phyloP scores from a whole-genome alignment of 1,140 invertebrate genomes.

The Lepidostoma basale region DNA sequence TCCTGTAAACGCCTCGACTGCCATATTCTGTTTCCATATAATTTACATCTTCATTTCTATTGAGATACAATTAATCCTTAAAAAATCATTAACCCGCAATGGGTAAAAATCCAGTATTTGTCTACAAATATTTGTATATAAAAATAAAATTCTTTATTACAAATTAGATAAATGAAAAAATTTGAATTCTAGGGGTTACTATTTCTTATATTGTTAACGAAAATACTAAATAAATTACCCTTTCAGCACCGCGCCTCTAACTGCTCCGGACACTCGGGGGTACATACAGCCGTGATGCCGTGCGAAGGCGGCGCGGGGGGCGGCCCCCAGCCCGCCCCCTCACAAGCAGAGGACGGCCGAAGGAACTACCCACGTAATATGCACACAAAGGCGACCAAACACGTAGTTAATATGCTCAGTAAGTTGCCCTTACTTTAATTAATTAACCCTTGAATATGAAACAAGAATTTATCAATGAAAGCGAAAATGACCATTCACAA shows the following conservation, averaged over 20 bases:
- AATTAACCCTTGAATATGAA: too few species aligned
- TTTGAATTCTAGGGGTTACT: not conserved
- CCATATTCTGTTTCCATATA: too few species aligned
- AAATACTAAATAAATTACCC: not conserved
- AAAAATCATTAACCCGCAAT: too few species aligned
- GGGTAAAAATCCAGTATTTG: too few species aligned
- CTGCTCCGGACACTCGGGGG: constrained; percentile 2
- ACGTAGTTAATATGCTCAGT: constrained; percentile 67
- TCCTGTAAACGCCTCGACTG: too few species aligned
- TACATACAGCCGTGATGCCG: constrained; percentile 19
- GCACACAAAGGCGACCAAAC: constrained; percentile 61
- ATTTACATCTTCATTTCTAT: too few species aligned
- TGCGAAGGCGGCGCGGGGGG: constrained; percentile 22
- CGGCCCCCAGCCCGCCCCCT: not conserved
- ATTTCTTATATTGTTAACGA: not conserved
- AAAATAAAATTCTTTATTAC: too few species aligned
- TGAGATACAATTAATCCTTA: too few species aligned
- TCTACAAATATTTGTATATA: too few species aligned
- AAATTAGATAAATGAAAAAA: not conserved
- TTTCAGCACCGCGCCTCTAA: constrained; percentile 40
- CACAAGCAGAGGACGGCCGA: constrained; percentile 30
- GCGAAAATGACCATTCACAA: too few species aligned
- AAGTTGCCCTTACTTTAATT: constrained; percentile 51
- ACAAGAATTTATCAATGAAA: too few species aligned
- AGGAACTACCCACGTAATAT: constrained; percentile 47